These are phyloP conservation scores for Planiliza haematocheilus DNA, from an alignment of 2,113 vertebrate species.

Conservation along the genomic window DNA sequence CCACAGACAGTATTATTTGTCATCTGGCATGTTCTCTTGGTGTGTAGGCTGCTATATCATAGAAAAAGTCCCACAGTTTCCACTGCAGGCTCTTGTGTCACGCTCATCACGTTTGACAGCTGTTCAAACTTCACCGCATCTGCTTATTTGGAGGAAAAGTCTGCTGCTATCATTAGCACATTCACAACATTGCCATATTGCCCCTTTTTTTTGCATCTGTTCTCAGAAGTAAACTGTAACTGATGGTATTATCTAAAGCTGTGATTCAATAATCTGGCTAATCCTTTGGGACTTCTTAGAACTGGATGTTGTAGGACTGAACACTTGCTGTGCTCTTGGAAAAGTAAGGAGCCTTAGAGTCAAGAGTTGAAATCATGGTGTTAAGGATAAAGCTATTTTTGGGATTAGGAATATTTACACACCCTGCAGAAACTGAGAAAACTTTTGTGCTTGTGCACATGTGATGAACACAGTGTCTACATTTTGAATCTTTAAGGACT, in stretches of 20 bases:
- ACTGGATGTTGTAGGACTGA: conserved; percentile 74
- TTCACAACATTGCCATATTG: conserved; percentile 75
- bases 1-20: conserved; percentile 69
- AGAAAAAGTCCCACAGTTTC: conserved; percentile 64
- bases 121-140: conserved; percentile 77
- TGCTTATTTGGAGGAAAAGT: conserved; percentile 73
- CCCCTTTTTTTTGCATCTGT: conserved; percentile 72
- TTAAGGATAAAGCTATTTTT: conserved; percentile 71
- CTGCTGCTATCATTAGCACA: conserved; percentile 77
- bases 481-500: conserved; percentile 12
- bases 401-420: conserved; percentile 70
- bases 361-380: conserved; percentile 68
- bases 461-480: conserved; percentile 28
- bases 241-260: conserved; percentile 82
- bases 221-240: conserved; percentile 81
- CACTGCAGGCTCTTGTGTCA: conserved; percentile 76
- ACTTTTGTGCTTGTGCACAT: conserved; percentile 5
- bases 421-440: conserved; percentile 21
- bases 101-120: conserved; percentile 79
- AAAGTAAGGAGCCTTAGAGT: conserved; percentile 75
- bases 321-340: conserved; percentile 77
- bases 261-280: conserved; percentile 83
- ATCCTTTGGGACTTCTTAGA: conserved; percentile 78
- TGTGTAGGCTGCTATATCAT: conserved; percentile 69
- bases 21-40: conserved; percentile 56